Evolutionary conservation across 35 echinoderm and acorn worm genomes (phyloP), one percentile per base, ranked within the genome.

Genomic region (Stichopus chloronotus): DNA sequence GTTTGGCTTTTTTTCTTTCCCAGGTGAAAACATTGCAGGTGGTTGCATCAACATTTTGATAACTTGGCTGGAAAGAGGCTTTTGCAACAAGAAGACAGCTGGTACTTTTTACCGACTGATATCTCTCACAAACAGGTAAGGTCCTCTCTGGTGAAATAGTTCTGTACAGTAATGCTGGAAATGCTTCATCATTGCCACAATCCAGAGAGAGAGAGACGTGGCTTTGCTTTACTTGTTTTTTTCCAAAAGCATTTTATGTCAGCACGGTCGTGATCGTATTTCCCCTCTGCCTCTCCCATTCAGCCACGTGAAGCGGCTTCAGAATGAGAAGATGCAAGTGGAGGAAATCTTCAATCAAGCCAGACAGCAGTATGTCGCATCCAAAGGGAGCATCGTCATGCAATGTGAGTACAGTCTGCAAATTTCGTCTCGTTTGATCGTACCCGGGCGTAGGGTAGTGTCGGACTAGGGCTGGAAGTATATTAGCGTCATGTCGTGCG

Each of bases 21-120:
- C 53, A 83, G 80, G 55, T 12, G 80, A 83, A 16, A 83, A 83
- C 54, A 83, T 83, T 5, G 52, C 55, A 20, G 52, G 89, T 5
- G 55, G 88, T 56, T 90, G 94, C 9, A 54, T 83, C 5, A 58
- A 85, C 20, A 52, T 79, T 25, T 74, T 96, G 16, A 88, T 94
- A 19, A 92, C 80, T 5, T 98, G 97, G 97, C 57, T 98, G 65
- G 97, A 98, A 57, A 87, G 93, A 93, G 97, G 97, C 1, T 92
- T 96, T 79, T 98, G 97, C 54, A 92, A 79, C 81, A 98, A 98
- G 83, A 92, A 86, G 72, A 94, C 93, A 7, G 56, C 97, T 13
- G 87, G 85, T 17, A 87, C 53, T 9, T 98, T 98, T 85, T 98
- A 96, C 58, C 88, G 92, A 43, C 63, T 98, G 23, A 90, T 98